Conservation (phyloP, 2,113 vertebrate genomes). For the Hystrix brachyura region DNA sequence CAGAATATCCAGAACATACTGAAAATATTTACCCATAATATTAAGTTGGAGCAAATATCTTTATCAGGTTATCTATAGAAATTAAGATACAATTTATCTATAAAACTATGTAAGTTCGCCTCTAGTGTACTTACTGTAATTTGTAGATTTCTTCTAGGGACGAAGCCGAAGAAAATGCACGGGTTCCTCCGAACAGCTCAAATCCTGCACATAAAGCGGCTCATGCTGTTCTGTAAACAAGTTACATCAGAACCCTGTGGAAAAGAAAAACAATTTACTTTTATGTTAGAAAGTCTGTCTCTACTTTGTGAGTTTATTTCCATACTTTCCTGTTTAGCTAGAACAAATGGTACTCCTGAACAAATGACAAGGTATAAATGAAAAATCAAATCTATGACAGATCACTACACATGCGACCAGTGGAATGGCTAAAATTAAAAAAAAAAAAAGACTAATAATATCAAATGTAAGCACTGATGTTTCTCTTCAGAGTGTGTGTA, state of each 20-base stretch:
- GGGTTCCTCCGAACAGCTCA: background rate
- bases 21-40: background rate
- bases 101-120: background rate
- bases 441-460: background rate
- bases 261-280: background rate
- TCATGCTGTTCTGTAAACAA: background rate
- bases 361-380: background rate
- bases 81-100: conserved; percentile 17
- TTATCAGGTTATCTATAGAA: background rate
- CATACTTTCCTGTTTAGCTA: background rate
- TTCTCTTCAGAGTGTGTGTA: background rate
- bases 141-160: background rate
- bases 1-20: background rate
- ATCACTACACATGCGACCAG: fast-evolving
- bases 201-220: background rate
- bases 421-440: background rate
- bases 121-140: background rate
- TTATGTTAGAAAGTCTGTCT: background rate
- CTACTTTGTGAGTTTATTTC: background rate
- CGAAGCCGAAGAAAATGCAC: background rate
- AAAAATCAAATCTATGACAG: background rate
- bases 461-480: background rate
- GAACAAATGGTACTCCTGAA: background rate
- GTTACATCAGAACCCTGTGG: background rate
- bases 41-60: background rate